A percentile compares a stretch with the other conserved stretches of the same genome.
These are phyloP conservation scores for Bilobella aurantiaca DNA, from an alignment of 1,140 invertebrate species.

Conservation along the genomic window DNA sequence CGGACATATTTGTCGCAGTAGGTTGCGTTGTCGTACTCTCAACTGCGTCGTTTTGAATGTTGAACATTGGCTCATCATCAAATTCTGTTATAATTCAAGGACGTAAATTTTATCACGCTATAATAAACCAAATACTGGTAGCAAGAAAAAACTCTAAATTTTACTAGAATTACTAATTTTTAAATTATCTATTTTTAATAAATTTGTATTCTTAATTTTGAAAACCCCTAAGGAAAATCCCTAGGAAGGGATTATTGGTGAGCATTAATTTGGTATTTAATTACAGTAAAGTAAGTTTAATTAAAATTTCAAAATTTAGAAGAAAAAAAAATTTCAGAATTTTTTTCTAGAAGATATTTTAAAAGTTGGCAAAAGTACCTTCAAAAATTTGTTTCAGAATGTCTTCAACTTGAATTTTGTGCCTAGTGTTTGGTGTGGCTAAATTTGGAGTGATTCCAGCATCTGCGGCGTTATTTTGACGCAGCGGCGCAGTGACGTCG, in stretches of 20 bases:
- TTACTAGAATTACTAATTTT: no score
- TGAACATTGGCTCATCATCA: not conserved
- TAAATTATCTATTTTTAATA: not conserved
- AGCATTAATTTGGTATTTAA: no score
- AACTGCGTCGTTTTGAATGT: not conserved
- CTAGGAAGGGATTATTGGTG: no score
- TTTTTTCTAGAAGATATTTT: no score
- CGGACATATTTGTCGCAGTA: not conserved
- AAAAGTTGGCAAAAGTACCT: not conserved
- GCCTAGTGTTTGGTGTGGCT: no score
- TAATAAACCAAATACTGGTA: not conserved
- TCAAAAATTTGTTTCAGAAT: not conserved
- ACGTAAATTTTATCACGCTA: not conserved
- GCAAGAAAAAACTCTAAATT: not conserved
- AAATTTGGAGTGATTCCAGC: no score
- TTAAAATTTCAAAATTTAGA: no score
- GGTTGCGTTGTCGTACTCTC: not conserved
- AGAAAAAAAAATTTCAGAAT: no score
- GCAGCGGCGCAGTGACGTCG: no score
- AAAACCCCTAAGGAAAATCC: no score
- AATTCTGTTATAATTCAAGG: not conserved
- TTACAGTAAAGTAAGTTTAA: no score
- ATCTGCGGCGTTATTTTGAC: no score
- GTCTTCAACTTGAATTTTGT: not conserved
- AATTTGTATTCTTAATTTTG: not conserved